phyloP scores from a whole-genome alignment of 1,140 invertebrate genomes.

The Thaumetopoea pityocampa region DNA sequence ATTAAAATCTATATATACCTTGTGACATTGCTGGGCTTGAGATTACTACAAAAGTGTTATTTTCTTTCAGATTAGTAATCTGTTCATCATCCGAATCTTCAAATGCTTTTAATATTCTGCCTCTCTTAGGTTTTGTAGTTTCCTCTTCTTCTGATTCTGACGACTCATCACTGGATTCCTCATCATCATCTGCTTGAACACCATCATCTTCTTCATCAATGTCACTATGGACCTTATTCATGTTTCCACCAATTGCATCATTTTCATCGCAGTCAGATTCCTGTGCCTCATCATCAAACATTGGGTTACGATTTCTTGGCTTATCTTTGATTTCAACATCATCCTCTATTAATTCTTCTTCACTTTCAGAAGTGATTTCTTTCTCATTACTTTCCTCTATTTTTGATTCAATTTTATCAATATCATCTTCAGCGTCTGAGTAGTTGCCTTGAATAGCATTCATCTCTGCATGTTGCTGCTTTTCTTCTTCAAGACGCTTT shows the following conservation, averaged over 20 bases:
- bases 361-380: slow-evolving; percentile 34
- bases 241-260: slow-evolving; percentile 24
- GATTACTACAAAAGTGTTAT: too few species aligned
- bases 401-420: slow-evolving; percentile 56
- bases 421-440: slow-evolving; percentile 44
- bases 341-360: slow-evolving; percentile 60
- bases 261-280: slow-evolving; percentile 54
- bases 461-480: slow-evolving; percentile 61
- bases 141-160: slow-evolving; percentile 33
- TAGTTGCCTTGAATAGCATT: too few species aligned
- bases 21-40: too few species aligned
- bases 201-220: slow-evolving; percentile 33
- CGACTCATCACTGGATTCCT: slow-evolving; percentile 49
- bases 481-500: slow-evolving; percentile 72
- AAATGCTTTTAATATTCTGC: slow-evolving; percentile 56
- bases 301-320: slow-evolving; percentile 48
- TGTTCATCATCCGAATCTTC: slow-evolving; percentile 65
- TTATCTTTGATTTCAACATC: slow-evolving; percentile 66
- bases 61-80: slow-evolving; percentile 8
- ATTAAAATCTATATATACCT: too few species aligned
- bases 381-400: slow-evolving; percentile 40
- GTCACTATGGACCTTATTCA: slow-evolving; percentile 39
- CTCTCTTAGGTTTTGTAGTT: slow-evolving; percentile 35
- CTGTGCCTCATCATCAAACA: slow-evolving; percentile 70
- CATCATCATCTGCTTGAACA: slow-evolving; percentile 40